Base-by-base conservation (phyloP, 1,140 invertebrate species). In the Magallana gigas region DNA sequence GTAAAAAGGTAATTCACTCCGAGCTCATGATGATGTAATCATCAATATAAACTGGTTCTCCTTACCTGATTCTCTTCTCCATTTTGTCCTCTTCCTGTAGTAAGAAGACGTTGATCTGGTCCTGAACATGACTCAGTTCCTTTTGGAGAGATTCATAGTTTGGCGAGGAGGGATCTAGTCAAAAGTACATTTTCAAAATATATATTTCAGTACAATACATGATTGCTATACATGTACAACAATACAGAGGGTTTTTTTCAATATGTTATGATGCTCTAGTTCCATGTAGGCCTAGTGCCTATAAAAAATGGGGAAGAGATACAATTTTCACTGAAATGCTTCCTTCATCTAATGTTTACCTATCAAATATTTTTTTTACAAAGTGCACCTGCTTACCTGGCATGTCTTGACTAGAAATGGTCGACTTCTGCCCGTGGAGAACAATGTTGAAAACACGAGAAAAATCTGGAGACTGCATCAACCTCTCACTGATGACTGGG, bases 11-110 rank as follows among this genome's bases (percentile, higher is more conserved):
- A 48, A 48, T 48, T 48, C 36, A 48, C 36, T 48, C 36, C 1
- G 1, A 48, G 36, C 36, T 48, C 36, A 0, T 48, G 5, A 48
- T 48, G 36, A 48, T 48, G 5, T 48, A 0, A 48, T 48, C 0
- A 48, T 48, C 36, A 48, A 48, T 48, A 48, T 48, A 48, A 48
- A 5, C 62, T 18, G 18, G 48, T 29, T 14, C 18, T 7, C 16
- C 18, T 23, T 85, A 92, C 91, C 90, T 90, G 62, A 92, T 91
- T 68, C 91, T 86, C 57, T 92, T 89, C 82, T 92, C 91, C 89
- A 92, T 91, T 8, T 87, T 84, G 2, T 80, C 83, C 76, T 92
- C 92, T 84, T 92, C 90, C 48, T 88, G 85, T 14, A 91, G 58
- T 1, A 92, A 9, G 59, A 88, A 92, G 23, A 48, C 88, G 57